These are phyloP conservation scores for Tilapia sparmanii DNA, from an alignment of 2,113 vertebrate genomes.

Conservation along the genomic window DNA sequence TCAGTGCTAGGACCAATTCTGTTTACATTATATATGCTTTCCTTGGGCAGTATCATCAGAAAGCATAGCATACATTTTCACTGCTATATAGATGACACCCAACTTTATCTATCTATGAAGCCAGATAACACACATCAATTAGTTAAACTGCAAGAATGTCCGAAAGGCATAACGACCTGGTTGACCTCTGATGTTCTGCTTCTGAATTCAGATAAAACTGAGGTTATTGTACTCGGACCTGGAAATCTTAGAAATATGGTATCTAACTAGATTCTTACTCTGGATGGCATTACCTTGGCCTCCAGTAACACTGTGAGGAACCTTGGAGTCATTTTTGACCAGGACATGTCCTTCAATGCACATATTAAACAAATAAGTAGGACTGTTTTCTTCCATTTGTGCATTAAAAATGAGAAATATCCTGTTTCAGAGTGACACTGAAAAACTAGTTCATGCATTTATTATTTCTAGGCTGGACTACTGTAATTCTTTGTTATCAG, in stretches of 20 bases:
- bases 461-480: background rate
- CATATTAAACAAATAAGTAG: background rate
- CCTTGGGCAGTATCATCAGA: background rate
- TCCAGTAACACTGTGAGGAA: background rate
- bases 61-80: background rate
- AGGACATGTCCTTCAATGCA: background rate
- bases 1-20: background rate
- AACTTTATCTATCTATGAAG: background rate
- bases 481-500: background rate
- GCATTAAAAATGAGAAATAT: background rate
- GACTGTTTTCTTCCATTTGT: background rate
- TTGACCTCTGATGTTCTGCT: background rate
- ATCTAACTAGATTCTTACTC: background rate
- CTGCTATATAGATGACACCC: background rate
- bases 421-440: background rate
- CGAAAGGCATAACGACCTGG: background rate
- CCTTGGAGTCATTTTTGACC: background rate
- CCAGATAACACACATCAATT: background rate
- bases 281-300: background rate
- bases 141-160: background rate
- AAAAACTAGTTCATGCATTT: background rate
- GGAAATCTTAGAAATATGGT: background rate
- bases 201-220: background rate
- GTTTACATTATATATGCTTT: background rate
- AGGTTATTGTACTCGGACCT: background rate